A percentile compares a stretch with the other conserved stretches of the same genome.
phyloP scores from a whole-genome alignment of 64 coral and sea anemone genomes.

The Montipora efflorescens region DNA sequence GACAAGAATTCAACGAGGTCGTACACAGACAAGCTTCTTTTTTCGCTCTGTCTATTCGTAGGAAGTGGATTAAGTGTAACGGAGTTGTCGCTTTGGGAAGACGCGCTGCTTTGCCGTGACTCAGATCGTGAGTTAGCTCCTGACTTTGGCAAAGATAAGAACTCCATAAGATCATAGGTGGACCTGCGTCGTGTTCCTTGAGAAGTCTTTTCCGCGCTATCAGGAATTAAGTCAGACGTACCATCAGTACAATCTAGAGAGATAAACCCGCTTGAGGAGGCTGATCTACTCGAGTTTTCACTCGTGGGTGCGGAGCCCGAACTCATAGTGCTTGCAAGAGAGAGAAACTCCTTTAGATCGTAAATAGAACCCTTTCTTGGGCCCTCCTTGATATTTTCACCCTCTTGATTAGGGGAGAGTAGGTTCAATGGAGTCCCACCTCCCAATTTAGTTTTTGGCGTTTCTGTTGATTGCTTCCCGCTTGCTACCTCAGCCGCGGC shows the following conservation, averaged over 20 bases:
- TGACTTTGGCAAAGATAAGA: constrained; percentile 32
- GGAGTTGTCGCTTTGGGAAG: background rate
- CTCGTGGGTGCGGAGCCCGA: background rate
- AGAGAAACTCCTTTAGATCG: constrained; percentile 84
- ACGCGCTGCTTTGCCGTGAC: constrained; percentile 8
- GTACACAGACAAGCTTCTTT: constrained; percentile 67
- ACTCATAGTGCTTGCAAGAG: constrained; percentile 24
- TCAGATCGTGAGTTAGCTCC: constrained; percentile 12
- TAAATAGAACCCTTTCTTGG: constrained; percentile 75
- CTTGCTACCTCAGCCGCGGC: constrained; percentile 22
- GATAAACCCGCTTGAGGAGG: background rate
- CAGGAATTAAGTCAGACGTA: background rate
- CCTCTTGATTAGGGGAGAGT: background rate
- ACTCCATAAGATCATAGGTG: constrained; percentile 57
- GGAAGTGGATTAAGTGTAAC: background rate
- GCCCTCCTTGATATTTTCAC: background rate
- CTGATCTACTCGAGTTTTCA: constrained; percentile 16
- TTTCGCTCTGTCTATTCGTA: background rate
- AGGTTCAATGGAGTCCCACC: background rate
- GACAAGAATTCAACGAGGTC: constrained; percentile 79
- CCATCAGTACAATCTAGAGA: no score
- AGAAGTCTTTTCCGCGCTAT: background rate
- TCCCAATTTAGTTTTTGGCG: background rate
- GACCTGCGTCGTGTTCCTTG: background rate
- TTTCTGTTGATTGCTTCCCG: background rate